Conservation (phyloP, 2,888 invertebrate species). For the Ornithoptera alexandrae region DNA sequence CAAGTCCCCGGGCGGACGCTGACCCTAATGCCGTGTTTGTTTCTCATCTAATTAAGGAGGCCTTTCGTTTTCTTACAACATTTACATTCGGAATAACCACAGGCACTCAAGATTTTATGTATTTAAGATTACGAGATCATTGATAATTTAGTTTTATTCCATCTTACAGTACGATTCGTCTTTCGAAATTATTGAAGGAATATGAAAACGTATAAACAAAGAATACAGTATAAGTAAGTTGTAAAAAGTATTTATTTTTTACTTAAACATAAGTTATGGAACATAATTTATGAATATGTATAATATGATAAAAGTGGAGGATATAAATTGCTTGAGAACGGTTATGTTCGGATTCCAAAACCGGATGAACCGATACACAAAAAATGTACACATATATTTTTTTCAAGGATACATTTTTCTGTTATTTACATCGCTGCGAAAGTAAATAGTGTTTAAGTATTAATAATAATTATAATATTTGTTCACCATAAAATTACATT, state of each 20-base stretch:
- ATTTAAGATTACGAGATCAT: constrained; percentile 26
- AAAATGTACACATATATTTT: too few relatives aligned
- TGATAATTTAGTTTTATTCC: constrained; percentile 11
- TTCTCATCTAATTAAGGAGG: constrained; percentile 64
- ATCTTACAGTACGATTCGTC: background rate
- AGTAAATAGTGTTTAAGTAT: too few relatives aligned
- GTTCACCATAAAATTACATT: too few relatives aligned
- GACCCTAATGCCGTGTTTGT: constrained; percentile 64
- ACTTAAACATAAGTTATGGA: background rate
- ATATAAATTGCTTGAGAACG: too few relatives aligned
- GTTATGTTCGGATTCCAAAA: too few relatives aligned
- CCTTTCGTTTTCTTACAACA: constrained; percentile 54
- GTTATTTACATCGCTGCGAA: too few relatives aligned
- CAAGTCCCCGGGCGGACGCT: constrained; percentile 48
- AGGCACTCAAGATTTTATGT: constrained; percentile 5
- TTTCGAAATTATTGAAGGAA: background rate
- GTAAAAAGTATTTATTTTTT: background rate
- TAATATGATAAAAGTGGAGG: too few relatives aligned
- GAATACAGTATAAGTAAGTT: background rate
- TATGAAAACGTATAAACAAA: background rate
- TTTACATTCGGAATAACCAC: constrained; percentile 50
- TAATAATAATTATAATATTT: too few relatives aligned
- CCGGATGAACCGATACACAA: too few relatives aligned
- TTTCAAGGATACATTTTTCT: too few relatives aligned
- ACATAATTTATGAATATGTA: background rate